A percentile compares a stretch with the other conserved stretches of the same genome.
phyloP scores from a whole-genome alignment of 2,888 invertebrate species.

The Deilephila porcellus region DNA sequence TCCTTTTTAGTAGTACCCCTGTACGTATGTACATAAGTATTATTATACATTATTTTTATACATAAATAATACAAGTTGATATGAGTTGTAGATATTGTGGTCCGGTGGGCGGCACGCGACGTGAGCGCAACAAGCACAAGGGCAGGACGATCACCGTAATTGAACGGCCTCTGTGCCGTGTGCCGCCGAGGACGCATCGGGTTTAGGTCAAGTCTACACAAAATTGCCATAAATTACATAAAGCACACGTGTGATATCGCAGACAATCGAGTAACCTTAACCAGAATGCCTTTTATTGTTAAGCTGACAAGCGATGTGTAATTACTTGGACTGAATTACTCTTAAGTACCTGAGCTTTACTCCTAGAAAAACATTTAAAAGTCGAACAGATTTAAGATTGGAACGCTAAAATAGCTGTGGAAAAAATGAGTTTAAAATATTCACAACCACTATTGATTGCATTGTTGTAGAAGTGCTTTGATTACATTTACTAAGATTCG shows the following conservation, averaged over 20 bases:
- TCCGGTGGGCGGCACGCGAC: constrained; percentile 58
- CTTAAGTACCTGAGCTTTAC: neutral
- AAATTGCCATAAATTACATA: constrained; percentile 29
- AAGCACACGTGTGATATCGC: constrained; percentile 25
- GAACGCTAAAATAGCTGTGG: too few species aligned
- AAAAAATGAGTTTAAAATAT: too few species aligned
- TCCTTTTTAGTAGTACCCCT: too few species aligned
- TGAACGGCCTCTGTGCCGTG: constrained; percentile 39
- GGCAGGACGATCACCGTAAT: constrained; percentile 63
- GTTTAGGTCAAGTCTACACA: constrained; percentile 46
- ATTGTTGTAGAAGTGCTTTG: too few species aligned
- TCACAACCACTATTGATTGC: too few species aligned
- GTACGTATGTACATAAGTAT: too few species aligned
- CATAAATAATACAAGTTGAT: neutral
- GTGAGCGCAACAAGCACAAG: constrained; percentile 65
- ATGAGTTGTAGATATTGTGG: constrained; percentile 40
- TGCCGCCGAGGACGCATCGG: constrained; percentile 46
- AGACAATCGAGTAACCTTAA: constrained; percentile 23
- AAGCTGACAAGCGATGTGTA: constrained; percentile 5
- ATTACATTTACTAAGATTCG: too few species aligned
- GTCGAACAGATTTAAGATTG: too few species aligned
- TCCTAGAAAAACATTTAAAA: too few species aligned
- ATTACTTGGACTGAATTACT: neutral
- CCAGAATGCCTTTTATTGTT: constrained; percentile 5
- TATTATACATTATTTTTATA: too few species aligned